Base-by-base conservation (phyloP, 2,113 vertebrate genomes). In the Eublepharis macularius region DNA sequence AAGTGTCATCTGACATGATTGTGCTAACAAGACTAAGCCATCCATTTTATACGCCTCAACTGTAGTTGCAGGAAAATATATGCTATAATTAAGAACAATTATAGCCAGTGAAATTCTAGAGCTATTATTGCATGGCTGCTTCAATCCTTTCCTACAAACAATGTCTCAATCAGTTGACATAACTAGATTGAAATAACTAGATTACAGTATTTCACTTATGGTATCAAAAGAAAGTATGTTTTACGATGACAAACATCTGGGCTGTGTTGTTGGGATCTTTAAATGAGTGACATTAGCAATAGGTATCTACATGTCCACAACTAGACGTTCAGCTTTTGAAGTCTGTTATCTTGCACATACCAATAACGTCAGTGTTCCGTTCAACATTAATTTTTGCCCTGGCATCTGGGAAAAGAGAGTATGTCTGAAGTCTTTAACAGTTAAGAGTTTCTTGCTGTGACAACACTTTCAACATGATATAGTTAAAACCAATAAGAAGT, bases 51-150 rank as follows among this genome's bases (percentile, higher is more conserved):
- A 34, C 6, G 39, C 19, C 36, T 72, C 13, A 8, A 17, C 2
- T 26, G 36, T 1, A 51, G 19, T 49, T n/a, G 43, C 63, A 49
- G 43, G 47, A 34, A 14, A 43, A 41, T 29, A 19, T 43, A 11
- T 1, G 32, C 29, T 75, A 47, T 83, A 63, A 83, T 83, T 83
- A 74, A 60, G 11, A 73, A 24, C 70, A 74, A 83, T 74, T 82
- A 60, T n/a, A n/a, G 14, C 26, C 29, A 36, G 17, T 43, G 51
- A 43, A 36, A 19, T 43, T 36, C 49, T 60, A n/a, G 26, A 41
- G 69, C 36, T 13, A 4, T 11, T 39, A 16, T 36, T 39, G 2
- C 17, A 14, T 8, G 1, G 26, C 34, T 51, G 26, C 11, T 51
- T 19, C 26, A 19, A 7, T 34, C 54, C 65, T 29, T 24, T 57